Percentiles rank a stretch among this genome's conserved stretches.
Conservation (phyloP, 2,888 invertebrate species). For the Drosophila basisetae region DNA sequence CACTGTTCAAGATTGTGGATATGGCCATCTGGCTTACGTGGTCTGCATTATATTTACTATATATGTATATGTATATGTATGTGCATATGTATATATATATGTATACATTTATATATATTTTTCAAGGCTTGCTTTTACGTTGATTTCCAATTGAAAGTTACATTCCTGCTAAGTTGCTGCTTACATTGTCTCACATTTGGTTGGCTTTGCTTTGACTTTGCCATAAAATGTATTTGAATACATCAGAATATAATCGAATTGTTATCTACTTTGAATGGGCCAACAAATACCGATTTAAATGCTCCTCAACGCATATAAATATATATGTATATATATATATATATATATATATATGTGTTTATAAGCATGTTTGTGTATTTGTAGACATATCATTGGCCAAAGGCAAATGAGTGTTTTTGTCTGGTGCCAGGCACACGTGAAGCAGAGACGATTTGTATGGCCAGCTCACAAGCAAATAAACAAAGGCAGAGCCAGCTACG, state of each 20-base stretch:
- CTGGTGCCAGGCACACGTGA: slow-evolving; percentile 56
- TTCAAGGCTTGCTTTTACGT: neutral
- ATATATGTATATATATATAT: too few relatives aligned
- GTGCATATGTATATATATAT: neutral
- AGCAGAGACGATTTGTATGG: slow-evolving; percentile 39
- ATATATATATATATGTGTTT: neutral
- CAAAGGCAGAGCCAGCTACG: slow-evolving; percentile 13
- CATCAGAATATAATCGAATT: slow-evolving; percentile 19
- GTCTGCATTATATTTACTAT: neutral
- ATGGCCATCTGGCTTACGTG: neutral
- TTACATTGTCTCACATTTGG: neutral
- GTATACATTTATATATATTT: neutral
- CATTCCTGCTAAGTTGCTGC: neutral
- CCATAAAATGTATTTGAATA: slow-evolving; percentile 3
- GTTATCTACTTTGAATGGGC: slow-evolving; percentile 8
- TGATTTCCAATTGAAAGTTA: neutral
- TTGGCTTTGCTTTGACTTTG: neutral
- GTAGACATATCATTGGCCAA: neutral
- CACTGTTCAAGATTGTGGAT: neutral
- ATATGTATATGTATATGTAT: neutral
- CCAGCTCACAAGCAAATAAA: slow-evolving; percentile 34
- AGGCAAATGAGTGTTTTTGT: slow-evolving; percentile 16
- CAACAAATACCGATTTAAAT: slow-evolving; percentile 21
- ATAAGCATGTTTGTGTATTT: neutral
- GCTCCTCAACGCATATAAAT: neutral